Evolutionary conservation across 2,888 invertebrate genomes (phyloP), one percentile per base, ranked within the genome.

Genomic region (Griposia aprilina): DNA sequence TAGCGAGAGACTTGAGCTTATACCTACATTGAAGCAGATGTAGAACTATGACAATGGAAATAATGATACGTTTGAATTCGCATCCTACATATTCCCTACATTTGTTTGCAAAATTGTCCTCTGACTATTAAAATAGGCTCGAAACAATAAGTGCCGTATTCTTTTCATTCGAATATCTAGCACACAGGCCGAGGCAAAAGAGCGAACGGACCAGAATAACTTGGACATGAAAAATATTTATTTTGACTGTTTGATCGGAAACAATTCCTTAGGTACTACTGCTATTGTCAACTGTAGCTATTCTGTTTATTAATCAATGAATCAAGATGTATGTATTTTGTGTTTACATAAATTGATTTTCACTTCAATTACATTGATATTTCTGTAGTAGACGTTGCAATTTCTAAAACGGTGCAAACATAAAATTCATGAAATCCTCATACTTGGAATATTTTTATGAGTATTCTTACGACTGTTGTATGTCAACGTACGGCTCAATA

Each of bases 171-270:
- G 75, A 89, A 81, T 87, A 91, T 92, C 89, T 91, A 86, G 90
- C 87, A 90, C 92, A 90, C 85, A 90, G 91, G 88, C 82, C 80
- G 80, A n/a, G n/a, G n/a, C n/a, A 93, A 93, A 93, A 90, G 91
- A 85, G 78, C 85, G 91, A 92, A 88, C 91, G 88, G 89, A 91
- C 91, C 90, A 91, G 90, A 92, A 91, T 88, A 89, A 90, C 87
- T 79, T 85, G 86, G 85, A 87, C 87, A 89, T 86, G 87, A 87
- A 83, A 87, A 85, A 87, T 80, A 83, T 90, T 88, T 76, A 81
- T 84, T 86, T 74, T 57, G 76, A 81, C 75, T 75, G 70, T 69
- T 83, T 81, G 79, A 67, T 79, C 74, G 76, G 76, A 67, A 82
- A 84, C 75, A 57, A 84, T 82, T 83, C 74, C 60, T 82, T 86